Evolutionary conservation across 2,888 invertebrate species (phyloP), one percentile per base, ranked within the genome.

Genomic region (Rhimphoctona megacephalus): DNA sequence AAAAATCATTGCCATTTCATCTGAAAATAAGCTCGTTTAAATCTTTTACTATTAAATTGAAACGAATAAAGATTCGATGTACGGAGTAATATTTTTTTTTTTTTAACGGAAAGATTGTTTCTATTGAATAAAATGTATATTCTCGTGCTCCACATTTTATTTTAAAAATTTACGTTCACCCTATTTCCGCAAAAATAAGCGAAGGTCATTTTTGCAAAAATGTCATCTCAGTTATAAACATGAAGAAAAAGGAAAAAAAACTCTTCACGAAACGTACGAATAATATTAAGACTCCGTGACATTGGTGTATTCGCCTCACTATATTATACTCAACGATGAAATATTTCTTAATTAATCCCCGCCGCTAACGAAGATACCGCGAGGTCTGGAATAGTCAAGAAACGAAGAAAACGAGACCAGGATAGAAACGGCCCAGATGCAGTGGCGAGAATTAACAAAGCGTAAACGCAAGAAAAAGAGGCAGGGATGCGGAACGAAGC

Each of bases 331-430:
- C 79, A 14, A 49, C 76, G 76, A 83, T 86, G 83, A 86, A 83
- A 86, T 86, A 83, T 86, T 77, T 86, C 80, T 86, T 86, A 86
- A 86, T 86, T 86, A 86, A 86, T 86, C 85, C 83, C 83, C 76
- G 76, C 57, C 72, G 76, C 80, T 77, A 80, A 81, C 77, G 81
- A 83, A 80, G 86, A 80, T 77, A 81, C 49, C 25, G 36, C 9
- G 61, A 33, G 69, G 46, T 73, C 25, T 30, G 22, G 46, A 61
- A 54, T 17, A 39, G 36, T 25, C 14, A 43, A 39, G 61, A 69
- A n/a, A 46, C 67, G 72, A 74, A 49, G 61, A 83, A 17, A 61
- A 73, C 64, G 52, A 70, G 73, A 49, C 64, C 49, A 66, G 80
- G 83, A 83, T 83, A 77, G 77, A 80, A 46, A 72, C 74, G 66